phyloP scores from a whole-genome alignment of 1,140 invertebrate species.

The Zelostemma sp. region DNA sequence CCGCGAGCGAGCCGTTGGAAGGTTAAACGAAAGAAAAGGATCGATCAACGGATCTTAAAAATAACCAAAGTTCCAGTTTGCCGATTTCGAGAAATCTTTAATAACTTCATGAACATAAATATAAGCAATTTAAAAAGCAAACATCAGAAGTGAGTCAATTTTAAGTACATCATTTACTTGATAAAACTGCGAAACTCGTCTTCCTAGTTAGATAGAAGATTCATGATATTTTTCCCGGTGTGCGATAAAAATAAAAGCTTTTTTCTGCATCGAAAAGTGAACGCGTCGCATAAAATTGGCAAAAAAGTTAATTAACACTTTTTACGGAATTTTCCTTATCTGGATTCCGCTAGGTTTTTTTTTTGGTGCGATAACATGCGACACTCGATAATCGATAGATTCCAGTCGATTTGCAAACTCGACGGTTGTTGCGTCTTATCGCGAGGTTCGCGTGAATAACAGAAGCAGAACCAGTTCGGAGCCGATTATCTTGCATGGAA shows the following conservation, averaged over 20 bases:
- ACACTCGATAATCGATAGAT: conserved; percentile 47
- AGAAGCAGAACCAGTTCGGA: conserved; percentile 47
- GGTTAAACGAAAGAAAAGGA: too few relatives aligned
- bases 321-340: conserved; percentile 30
- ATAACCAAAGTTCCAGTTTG: too few relatives aligned
- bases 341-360: conserved; percentile 24
- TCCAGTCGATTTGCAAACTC: conserved; percentile 43
- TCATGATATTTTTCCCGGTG: too few relatives aligned
- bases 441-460: conserved; percentile 42
- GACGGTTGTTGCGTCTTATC: conserved; percentile 40
- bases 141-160: too few relatives aligned
- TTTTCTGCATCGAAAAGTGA: too few relatives aligned
- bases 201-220: too few relatives aligned
- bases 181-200: too few relatives aligned
- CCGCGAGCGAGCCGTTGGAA: neutral
- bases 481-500: conserved; percentile 43
- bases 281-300: neutral
- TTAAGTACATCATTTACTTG: too few relatives aligned
- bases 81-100: too few relatives aligned
- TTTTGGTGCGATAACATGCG: conserved; percentile 26
- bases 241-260: conserved; percentile 2
- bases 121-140: neutral
- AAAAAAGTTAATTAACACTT: conserved; percentile 9
- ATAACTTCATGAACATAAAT: neutral
- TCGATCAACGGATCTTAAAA: too few relatives aligned